Conservation (phyloP, 2,888 invertebrate species). For the Cheilosia soror region DNA sequence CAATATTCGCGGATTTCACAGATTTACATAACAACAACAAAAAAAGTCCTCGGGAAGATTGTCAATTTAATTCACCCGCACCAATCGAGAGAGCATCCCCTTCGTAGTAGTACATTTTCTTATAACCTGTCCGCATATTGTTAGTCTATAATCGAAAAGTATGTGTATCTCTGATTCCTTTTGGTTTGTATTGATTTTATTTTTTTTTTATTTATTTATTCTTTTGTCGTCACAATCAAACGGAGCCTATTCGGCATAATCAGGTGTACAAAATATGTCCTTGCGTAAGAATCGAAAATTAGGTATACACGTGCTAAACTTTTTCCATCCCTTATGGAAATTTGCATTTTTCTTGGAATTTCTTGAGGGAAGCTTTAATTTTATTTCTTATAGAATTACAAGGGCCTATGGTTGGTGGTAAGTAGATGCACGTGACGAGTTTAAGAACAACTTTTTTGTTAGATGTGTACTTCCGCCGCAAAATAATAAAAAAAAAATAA, state of each 20-base stretch:
- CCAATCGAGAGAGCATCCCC: neutral
- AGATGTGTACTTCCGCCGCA: neutral
- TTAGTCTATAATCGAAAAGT: conserved; percentile 29
- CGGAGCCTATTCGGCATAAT: conserved; percentile 27
- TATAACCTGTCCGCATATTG: neutral
- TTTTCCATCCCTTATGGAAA: conserved; percentile 1
- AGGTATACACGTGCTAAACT: conserved; percentile 4
- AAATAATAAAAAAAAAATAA: neutral
- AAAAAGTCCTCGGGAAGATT: neutral
- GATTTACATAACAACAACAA: conserved; percentile 29
- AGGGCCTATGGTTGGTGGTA: too few species aligned
- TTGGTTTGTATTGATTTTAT: conserved; percentile 1
- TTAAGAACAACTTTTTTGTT: neutral
- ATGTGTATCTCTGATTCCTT: conserved; percentile 25
- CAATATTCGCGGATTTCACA: conserved; percentile 18
- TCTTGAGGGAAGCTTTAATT: conserved; percentile 11
- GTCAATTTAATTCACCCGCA: conserved; percentile 15
- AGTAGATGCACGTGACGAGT: conserved; percentile 10
- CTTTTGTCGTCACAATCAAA: conserved; percentile 15
- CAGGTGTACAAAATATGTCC: conserved; percentile 29
- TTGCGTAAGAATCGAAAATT: conserved; percentile 31
- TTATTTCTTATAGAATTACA: neutral
- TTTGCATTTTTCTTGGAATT: neutral
- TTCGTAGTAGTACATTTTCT: neutral
- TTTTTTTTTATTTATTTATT: conserved; percentile 2